phyloP scores from a whole-genome alignment of 2,797 vertebrate genomes.

The Acanthurus leucopareius region DNA sequence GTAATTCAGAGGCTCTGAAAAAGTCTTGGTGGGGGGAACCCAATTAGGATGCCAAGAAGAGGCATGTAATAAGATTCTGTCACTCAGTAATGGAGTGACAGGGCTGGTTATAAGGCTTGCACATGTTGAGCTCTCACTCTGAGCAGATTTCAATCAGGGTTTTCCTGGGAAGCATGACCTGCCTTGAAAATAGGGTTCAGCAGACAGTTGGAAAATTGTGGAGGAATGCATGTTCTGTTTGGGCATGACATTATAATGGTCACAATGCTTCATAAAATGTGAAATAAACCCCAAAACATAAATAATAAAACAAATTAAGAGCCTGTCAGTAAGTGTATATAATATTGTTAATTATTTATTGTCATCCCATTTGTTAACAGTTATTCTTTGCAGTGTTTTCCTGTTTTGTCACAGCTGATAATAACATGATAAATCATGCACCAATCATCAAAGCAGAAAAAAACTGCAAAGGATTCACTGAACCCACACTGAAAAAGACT shows the following conservation, averaged over 20 bases:
- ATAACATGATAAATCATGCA: background rate
- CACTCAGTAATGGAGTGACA: slow-evolving; percentile 68
- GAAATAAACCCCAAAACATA: background rate
- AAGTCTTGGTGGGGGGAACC: slow-evolving; percentile 56
- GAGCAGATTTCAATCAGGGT: slow-evolving; percentile 61
- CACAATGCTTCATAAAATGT: too few relatives aligned
- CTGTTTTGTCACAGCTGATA: background rate
- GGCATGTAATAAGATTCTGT: slow-evolving; percentile 68
- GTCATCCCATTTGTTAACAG: too few relatives aligned
- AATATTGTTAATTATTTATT: too few relatives aligned
- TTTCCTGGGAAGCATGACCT: slow-evolving; percentile 15
- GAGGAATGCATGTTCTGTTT: background rate
- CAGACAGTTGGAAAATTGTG: slow-evolving; percentile 9
- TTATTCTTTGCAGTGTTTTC: background rate
- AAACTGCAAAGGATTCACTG: too few relatives aligned
- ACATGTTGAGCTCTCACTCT: slow-evolving; percentile 46
- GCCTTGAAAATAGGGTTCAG: background rate
- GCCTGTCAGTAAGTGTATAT: too few relatives aligned
- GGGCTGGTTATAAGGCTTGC: slow-evolving; percentile 58
- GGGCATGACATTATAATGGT: background rate
- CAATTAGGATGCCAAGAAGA: slow-evolving; percentile 64
- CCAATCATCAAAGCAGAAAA: too few relatives aligned
- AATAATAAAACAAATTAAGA: background rate
- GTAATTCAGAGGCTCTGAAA: slow-evolving; percentile 49
- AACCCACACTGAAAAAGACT: too few relatives aligned